Conservation (phyloP, 1,140 invertebrate genomes). For the Plectus sambesii region DNA sequence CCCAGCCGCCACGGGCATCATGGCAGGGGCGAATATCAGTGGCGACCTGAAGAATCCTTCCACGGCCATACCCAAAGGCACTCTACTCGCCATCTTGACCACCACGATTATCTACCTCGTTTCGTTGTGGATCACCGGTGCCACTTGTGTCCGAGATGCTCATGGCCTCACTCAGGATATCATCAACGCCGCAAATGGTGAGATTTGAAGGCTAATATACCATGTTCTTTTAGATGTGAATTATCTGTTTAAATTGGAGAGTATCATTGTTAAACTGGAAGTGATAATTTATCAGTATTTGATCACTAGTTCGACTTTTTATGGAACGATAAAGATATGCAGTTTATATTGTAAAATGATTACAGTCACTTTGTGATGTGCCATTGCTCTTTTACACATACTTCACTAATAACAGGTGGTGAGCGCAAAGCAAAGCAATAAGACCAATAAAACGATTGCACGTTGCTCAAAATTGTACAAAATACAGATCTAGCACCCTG, state of each 20-base stretch:
- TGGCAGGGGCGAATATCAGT: slow-evolving; percentile 83
- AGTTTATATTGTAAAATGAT: too few species aligned
- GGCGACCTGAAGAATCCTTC: slow-evolving; percentile 71
- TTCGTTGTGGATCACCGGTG: slow-evolving; percentile 46
- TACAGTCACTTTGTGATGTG: too few species aligned
- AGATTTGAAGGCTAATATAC: slow-evolving; percentile 4
- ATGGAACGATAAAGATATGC: too few species aligned
- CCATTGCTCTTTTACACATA: too few species aligned
- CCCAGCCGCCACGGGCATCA: slow-evolving; percentile 86
- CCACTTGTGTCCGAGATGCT: slow-evolving; percentile 33
- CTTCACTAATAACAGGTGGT: too few species aligned
- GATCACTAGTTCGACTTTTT: too few species aligned
- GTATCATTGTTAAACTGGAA: too few species aligned
- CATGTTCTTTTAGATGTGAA: slow-evolving; percentile 13
- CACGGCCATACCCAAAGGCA: slow-evolving; percentile 50
- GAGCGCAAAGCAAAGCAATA: too few species aligned
- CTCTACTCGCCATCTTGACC: slow-evolving; percentile 49
- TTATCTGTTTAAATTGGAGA: neutral
- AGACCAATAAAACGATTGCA: too few species aligned
- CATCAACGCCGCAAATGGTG: neutral
- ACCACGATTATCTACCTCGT: slow-evolving; percentile 48
- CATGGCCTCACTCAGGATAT: slow-evolving; percentile 35
- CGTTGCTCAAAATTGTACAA: too few species aligned
- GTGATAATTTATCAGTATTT: too few species aligned
- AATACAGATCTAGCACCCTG: too few species aligned